Evolutionary conservation across 2,113 vertebrate species (phyloP), one percentile per base, ranked within the genome.

Genomic region (Zosterops borbonicus): DNA sequence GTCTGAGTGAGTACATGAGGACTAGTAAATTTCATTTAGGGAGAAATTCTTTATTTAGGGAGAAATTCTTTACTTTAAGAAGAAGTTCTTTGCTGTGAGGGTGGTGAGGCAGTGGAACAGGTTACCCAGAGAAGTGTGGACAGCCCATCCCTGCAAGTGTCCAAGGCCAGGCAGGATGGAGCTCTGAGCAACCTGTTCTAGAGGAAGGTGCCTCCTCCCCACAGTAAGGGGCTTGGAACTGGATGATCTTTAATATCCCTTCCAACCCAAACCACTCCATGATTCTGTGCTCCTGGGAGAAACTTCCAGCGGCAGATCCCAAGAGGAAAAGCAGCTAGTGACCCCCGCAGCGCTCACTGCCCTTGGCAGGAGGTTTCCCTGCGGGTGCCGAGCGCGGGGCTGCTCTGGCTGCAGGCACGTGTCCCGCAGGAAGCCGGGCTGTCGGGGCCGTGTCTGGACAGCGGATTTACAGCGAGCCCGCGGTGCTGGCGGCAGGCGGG

Each of bases 301-400:
- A 24, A 49, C 58, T 53, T 2, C 0, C 25, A 9, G 22, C 0
- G 56, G 41, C 37, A 52, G 24, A 33, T 4, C 60, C 46, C 35
- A 6, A 7, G 44, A 64, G 42, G 24, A 53, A 58, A 7, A 41
- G 39, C 17, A 7, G 12, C 28, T 12, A 11, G 52, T 5, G 67
- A 7, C 14, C 19, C 2, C 16, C 50, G 11, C 10, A 2, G 37
- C 0, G 11, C 2, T 58, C 20, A 0, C 8, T 7, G 29, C 41
- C 13, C 39, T 33, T 53, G 13, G 59, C 4, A 4, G 64, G 68
- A 74, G 16, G 27, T 3, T 89, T 44, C 55, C 31, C 19, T 15
- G 28, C 59, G 9, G 56, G 16, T 5, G 41, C 11, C 0, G 6
- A 27, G 71, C 3, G 35, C 8, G 65, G 4, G 41, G 55, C 58